Percentiles rank a stretch among this genome's conserved stretches.
phyloP scores from a whole-genome alignment of 1,140 invertebrate genomes.

The Telenomus remus region DNA sequence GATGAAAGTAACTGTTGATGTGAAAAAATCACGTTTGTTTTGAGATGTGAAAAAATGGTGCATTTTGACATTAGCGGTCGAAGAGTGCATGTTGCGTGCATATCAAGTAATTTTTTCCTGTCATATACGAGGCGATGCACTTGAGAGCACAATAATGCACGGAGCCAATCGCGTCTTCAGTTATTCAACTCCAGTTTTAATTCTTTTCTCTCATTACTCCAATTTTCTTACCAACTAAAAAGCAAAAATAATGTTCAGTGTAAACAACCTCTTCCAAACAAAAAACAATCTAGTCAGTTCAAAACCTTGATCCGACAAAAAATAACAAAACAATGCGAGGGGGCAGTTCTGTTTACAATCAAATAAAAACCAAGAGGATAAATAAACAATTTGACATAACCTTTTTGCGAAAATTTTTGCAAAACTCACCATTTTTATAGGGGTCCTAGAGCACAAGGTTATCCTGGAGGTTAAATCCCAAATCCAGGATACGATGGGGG shows the following conservation, averaged over 20 bases:
- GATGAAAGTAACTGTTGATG: neutral
- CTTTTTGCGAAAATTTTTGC: constrained; percentile 5
- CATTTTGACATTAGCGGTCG: constrained; percentile 22
- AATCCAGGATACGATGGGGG: neutral
- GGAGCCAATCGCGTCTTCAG: constrained; percentile 24
- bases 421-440: constrained; percentile 22
- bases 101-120: constrained; percentile 38
- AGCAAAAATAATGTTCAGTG: neutral
- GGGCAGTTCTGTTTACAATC: neutral
- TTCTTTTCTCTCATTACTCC: neutral
- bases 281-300: too few species aligned
- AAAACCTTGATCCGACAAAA: too few species aligned
- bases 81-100: constrained; percentile 19
- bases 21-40: neutral
- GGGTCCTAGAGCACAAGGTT: neutral
- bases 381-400: constrained; percentile 13
- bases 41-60: neutral
- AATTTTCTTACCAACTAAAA: neutral
- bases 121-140: constrained; percentile 42
- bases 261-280: too few species aligned
- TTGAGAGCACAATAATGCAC: constrained; percentile 43
- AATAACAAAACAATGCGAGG: neutral
- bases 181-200: neutral
- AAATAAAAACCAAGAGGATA: neutral
- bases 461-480: constrained; percentile 11